These are phyloP conservation scores for Dysmachus trigonus DNA, from an alignment of 2,888 invertebrate species.

Conservation along the genomic window DNA sequence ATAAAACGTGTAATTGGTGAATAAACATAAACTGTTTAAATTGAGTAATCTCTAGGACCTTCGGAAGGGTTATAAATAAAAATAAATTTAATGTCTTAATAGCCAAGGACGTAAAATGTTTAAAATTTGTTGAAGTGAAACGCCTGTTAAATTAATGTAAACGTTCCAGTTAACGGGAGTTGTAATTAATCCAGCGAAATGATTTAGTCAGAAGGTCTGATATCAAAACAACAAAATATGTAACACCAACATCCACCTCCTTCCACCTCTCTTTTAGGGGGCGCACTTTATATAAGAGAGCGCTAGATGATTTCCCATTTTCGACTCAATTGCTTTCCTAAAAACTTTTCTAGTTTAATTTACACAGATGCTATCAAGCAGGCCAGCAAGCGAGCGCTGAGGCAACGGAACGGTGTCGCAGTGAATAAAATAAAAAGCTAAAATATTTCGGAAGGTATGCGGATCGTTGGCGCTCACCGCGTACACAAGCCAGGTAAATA, in stretches of 20 bases:
- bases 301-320: background rate
- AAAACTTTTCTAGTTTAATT: background rate
- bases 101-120: background rate
- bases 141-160: background rate
- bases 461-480: background rate
- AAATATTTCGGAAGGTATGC: background rate
- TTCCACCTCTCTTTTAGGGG: background rate
- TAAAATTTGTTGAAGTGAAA: background rate
- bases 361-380: background rate
- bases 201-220: background rate
- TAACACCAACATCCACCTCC: background rate
- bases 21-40: background rate
- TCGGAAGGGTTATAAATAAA: background rate
- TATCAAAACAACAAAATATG: background rate
- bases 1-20: background rate
- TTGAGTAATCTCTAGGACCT: background rate
- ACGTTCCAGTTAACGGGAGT: background rate
- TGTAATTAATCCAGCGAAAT: background rate
- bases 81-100: background rate
- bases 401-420: background rate
- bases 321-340: background rate
- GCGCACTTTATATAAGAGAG: background rate
- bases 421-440: background rate
- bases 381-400: too few relatives aligned
- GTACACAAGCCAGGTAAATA: background rate